phyloP scores from a whole-genome alignment of 1,140 invertebrate genomes.

The Akabosia matsudoensis region DNA sequence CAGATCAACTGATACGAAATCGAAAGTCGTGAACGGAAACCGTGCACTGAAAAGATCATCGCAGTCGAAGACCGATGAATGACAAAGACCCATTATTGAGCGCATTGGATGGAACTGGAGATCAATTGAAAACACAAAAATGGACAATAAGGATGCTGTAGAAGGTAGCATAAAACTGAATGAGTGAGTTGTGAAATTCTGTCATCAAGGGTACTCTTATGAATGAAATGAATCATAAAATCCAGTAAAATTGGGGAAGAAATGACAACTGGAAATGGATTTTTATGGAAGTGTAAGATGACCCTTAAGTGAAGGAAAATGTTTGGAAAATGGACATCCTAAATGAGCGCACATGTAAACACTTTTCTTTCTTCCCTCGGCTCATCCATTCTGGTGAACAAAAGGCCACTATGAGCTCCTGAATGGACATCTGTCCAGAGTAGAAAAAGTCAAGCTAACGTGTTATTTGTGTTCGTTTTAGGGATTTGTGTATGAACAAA shows the following conservation, averaged over 20 bases:
- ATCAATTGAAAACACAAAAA: no score
- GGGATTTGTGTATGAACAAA: conserved; percentile 8
- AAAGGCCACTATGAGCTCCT: background rate
- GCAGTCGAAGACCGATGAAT: no score
- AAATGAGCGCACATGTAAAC: background rate
- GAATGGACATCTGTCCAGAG: conserved; percentile 16
- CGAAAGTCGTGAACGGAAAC: no score
- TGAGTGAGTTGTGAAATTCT: background rate
- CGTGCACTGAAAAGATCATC: no score
- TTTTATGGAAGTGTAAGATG: conserved; percentile 15
- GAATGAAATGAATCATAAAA: conserved; percentile 19
- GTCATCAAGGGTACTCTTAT: background rate
- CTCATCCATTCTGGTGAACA: background rate
- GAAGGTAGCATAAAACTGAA: no score
- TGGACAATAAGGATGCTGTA: no score
- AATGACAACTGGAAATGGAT: conserved; percentile 11
- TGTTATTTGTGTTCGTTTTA: background rate
- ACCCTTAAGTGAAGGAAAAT: conserved; percentile 18
- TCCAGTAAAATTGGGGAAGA: conserved; percentile 8
- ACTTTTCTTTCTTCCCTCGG: background rate
- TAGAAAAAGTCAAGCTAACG: conserved; percentile 17
- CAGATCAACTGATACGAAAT: no score
- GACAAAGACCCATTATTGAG: no score
- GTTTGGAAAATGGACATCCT: conserved; percentile 22
- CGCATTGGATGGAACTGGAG: no score